Evolutionary conservation across 2,888 invertebrate species (phyloP).

Genomic region (Euzetes globulus): DNA sequence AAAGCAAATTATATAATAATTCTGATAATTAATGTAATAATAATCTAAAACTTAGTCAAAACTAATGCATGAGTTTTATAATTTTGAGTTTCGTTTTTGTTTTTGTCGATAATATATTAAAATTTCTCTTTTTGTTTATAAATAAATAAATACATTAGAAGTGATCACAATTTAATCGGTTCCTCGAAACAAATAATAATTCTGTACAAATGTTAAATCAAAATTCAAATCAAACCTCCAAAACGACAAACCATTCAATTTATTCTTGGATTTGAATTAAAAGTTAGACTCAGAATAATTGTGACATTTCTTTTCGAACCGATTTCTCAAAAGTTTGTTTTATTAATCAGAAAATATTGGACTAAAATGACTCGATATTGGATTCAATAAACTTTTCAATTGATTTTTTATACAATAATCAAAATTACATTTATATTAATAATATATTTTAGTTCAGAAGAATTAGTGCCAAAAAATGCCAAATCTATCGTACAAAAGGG

Average conservation of each 20-base stretch:
- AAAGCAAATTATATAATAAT: constrained; percentile 6
- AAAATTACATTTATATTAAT: background rate
- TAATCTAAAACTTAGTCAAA: background rate
- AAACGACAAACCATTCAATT: background rate
- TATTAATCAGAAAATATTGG: background rate
- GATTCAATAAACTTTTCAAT: background rate
- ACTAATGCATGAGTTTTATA: background rate
- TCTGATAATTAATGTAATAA: background rate
- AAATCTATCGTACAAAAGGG: constrained; percentile 17
- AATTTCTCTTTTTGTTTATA: constrained; percentile 5
- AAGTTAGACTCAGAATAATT: too few relatives aligned
- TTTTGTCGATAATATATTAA: constrained; percentile 1
- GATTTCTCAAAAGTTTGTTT: background rate
- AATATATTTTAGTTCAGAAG: too few relatives aligned
- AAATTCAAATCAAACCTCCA: too few relatives aligned
- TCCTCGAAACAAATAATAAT: background rate
- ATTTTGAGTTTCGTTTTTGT: background rate
- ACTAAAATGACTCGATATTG: constrained; percentile 16
- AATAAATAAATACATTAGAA: constrained; percentile 28
- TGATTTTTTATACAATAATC: background rate
- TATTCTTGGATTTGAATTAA: too few relatives aligned
- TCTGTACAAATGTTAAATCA: background rate
- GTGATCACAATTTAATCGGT: constrained; percentile 12
- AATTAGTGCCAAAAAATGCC: constrained; percentile 16
- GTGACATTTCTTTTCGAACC: too few relatives aligned